Evolutionary conservation across 23 tunicate species (phyloP).

Genomic region (Trididemnum nubilum): DNA sequence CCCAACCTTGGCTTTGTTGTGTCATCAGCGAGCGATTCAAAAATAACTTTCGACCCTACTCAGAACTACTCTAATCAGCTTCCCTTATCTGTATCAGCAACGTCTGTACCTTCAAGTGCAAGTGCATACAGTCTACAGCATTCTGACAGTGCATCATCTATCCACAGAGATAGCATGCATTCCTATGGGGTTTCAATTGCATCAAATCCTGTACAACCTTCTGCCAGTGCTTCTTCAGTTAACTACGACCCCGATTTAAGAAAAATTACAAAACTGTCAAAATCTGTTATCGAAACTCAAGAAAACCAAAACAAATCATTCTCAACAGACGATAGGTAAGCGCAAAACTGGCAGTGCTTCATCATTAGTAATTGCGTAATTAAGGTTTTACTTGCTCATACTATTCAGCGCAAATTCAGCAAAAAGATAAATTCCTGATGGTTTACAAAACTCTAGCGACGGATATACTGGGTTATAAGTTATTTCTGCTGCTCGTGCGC

Average conservation of each 20-base stretch:
- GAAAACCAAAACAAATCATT: not conserved
- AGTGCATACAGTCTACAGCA: constrained; percentile 67
- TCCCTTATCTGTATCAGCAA: constrained; percentile 45
- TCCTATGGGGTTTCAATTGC: constrained; percentile 26
- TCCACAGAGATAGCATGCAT: constrained; percentile 43
- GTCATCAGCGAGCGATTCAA: constrained; percentile 49
- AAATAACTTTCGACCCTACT: constrained; percentile 12
- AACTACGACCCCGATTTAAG: constrained; percentile 33
- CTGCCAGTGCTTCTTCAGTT: constrained; percentile 66
- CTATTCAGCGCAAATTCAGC: no score
- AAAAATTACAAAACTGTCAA: not conserved
- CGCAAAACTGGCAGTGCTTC: no score
- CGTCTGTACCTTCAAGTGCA: constrained; percentile 64
- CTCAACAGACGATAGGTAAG: constrained; percentile 27
- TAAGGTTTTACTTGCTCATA: no score
- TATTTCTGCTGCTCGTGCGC: no score
- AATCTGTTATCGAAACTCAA: not conserved
- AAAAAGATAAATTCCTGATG: no score
- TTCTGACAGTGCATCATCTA: constrained; percentile 61
- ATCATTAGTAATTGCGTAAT: no score
- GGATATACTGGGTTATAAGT: no score
- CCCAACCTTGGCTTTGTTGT: constrained; percentile 43
- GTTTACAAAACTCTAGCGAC: no score
- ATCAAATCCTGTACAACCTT: constrained; percentile 44
- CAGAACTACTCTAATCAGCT: not conserved